Conservation (phyloP, 2,113 vertebrate genomes). For the Heterotilapia buettikoferi region DNA sequence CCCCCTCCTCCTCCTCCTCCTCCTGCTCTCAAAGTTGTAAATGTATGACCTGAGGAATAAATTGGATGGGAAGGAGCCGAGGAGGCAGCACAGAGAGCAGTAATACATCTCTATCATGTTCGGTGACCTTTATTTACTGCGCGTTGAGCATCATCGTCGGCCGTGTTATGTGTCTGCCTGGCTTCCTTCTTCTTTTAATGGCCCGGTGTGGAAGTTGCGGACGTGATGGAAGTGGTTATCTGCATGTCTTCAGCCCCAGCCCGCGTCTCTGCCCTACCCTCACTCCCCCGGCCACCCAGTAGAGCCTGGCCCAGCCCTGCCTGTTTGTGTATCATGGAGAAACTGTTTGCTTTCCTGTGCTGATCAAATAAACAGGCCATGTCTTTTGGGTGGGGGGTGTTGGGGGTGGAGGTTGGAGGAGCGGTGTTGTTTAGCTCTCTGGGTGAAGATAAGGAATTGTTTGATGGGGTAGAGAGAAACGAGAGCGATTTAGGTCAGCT, state of each 20-base stretch:
- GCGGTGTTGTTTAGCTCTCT: slow-evolving; percentile 72
- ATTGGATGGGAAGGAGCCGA: slow-evolving; percentile 60
- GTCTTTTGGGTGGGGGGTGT: slow-evolving; percentile 23
- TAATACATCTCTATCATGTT: slow-evolving; percentile 62
- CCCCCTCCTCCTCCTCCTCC: neutral
- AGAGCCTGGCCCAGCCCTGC: slow-evolving; percentile 26
- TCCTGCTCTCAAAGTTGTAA: slow-evolving; percentile 54
- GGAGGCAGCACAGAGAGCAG: slow-evolving; percentile 35
- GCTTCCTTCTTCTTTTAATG: slow-evolving; percentile 26
- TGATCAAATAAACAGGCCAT: slow-evolving; percentile 71
- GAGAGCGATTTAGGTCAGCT: slow-evolving; percentile 74
- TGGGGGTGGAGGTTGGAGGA: slow-evolving; percentile 35
- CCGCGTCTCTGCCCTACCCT: neutral
- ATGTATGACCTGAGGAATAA: slow-evolving; percentile 65
- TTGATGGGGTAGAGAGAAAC: slow-evolving; percentile 75
- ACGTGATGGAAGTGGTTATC: slow-evolving; percentile 46
- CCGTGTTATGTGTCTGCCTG: neutral
- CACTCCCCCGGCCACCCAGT: slow-evolving; percentile 48
- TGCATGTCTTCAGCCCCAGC: slow-evolving; percentile 16
- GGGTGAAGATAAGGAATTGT: slow-evolving; percentile 78
- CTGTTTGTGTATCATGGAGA: slow-evolving; percentile 66
- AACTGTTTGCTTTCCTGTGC: slow-evolving; percentile 60
- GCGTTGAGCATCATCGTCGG: slow-evolving; percentile 12
- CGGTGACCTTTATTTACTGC: slow-evolving; percentile 66
- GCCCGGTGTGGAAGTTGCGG: slow-evolving; percentile 15